A percentile compares a stretch with the other conserved stretches of the same genome.
These are phyloP conservation scores for Spisula solida DNA, from an alignment of 2,888 invertebrate species.

Conservation along the genomic window DNA sequence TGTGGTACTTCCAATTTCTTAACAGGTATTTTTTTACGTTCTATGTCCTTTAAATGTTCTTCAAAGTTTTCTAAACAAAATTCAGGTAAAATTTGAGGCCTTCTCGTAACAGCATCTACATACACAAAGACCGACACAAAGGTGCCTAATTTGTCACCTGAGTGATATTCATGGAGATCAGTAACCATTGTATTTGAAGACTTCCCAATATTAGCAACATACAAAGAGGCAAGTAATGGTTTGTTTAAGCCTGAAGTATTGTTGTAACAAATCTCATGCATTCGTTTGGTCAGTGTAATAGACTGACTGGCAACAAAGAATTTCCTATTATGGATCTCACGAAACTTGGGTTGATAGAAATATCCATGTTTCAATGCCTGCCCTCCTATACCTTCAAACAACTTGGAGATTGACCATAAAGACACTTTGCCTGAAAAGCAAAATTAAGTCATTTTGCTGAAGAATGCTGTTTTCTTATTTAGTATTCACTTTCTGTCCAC, in stretches of 20 bases:
- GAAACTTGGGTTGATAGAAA: slow-evolving; percentile 35
- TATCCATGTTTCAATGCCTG: slow-evolving; percentile 51
- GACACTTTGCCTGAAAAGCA: slow-evolving; percentile 53
- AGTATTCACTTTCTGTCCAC: too few relatives aligned
- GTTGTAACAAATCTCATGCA: slow-evolving; percentile 22
- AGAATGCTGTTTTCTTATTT: neutral
- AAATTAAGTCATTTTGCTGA: neutral
- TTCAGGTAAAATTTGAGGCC: slow-evolving; percentile 40
- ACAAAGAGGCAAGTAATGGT: neutral
- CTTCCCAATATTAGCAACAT: slow-evolving; percentile 36
- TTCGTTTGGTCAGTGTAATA: slow-evolving; percentile 22
- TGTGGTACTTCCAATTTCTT: slow-evolving; percentile 7
- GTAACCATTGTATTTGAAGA: slow-evolving; percentile 1
- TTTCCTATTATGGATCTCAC: slow-evolving; percentile 34
- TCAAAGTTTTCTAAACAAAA: slow-evolving; percentile 21
- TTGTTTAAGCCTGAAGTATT: slow-evolving; percentile 28
- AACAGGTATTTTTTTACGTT: neutral
- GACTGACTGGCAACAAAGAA: slow-evolving; percentile 52
- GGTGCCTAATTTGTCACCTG: slow-evolving; percentile 31
- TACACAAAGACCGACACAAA: slow-evolving; percentile 22
- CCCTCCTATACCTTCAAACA: slow-evolving; percentile 58
- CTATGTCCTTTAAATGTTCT: slow-evolving; percentile 14
- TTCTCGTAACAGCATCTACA: slow-evolving; percentile 41
- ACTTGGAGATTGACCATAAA: slow-evolving; percentile 58
- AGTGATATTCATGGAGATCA: slow-evolving; percentile 39